These are phyloP conservation scores for Ennomos erosarius DNA, from an alignment of 2,888 invertebrate genomes.

Conservation along the genomic window DNA sequence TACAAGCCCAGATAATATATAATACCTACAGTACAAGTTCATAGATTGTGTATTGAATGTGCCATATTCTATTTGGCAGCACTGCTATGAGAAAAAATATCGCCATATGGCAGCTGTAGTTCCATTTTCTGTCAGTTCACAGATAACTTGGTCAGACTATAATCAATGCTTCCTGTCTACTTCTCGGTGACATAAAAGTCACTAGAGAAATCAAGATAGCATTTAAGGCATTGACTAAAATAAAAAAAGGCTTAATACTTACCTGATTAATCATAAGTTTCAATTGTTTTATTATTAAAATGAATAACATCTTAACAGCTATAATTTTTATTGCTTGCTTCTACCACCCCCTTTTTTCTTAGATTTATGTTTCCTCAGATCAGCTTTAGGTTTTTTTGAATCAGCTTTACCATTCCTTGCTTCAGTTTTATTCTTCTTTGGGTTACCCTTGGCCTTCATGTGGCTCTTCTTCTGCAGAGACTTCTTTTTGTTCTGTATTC, in stretches of 20 bases:
- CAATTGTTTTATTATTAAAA: background rate
- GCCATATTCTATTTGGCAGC: no score
- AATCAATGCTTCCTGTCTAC: no score
- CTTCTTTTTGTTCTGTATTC: constrained; percentile 89
- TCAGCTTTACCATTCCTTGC: constrained; percentile 42
- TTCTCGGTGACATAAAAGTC: no score
- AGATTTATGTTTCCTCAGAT: constrained; percentile 48
- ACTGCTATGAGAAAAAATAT: no score
- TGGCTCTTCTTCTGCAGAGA: constrained; percentile 75
- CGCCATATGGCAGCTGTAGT: no score
- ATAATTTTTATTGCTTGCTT: constrained; percentile 64
- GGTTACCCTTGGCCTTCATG: constrained; percentile 51
- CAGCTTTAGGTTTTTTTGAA: constrained; percentile 42
- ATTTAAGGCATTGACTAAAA: no score
- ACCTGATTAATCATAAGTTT: constrained; percentile 12
- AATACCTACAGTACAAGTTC: no score
- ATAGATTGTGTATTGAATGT: no score
- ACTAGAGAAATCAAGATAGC: no score
- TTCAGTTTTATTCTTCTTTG: constrained; percentile 52
- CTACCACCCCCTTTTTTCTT: constrained; percentile 49
- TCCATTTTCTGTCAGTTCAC: no score
- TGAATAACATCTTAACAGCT: constrained; percentile 6
- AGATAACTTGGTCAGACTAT: no score
- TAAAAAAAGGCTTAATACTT: background rate
- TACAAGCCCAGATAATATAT: no score